phyloP scores from a whole-genome alignment of 1,140 invertebrate species.

The Apis cerana region DNA sequence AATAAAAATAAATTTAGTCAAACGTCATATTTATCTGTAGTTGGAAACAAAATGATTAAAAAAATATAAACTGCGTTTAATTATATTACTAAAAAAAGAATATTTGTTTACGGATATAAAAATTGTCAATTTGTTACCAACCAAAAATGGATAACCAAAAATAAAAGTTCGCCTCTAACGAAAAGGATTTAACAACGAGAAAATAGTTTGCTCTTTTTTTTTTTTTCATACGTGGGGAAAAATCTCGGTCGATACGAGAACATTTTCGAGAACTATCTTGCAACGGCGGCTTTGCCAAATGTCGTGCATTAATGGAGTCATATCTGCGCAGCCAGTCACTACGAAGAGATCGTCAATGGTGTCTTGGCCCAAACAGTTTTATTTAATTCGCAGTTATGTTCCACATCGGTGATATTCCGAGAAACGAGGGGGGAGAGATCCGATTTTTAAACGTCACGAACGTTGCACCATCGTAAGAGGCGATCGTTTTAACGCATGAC shows the following conservation, averaged over 20 bases:
- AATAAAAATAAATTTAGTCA: too few relatives aligned
- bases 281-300: constrained; percentile 58
- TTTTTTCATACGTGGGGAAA: constrained; percentile 26
- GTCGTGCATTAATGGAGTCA: constrained; percentile 60
- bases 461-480: not conserved
- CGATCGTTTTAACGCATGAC: not conserved
- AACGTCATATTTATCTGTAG: too few relatives aligned
- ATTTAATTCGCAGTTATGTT: constrained; percentile 51
- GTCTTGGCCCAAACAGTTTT: constrained; percentile 18
- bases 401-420: not conserved
- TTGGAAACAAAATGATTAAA: too few relatives aligned
- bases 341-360: constrained; percentile 47
- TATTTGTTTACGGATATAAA: too few relatives aligned
- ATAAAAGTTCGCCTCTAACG: not conserved
- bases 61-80: too few relatives aligned
- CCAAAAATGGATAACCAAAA: not conserved
- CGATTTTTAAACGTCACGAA: constrained; percentile 5
- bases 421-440: not conserved
- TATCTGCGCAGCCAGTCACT: constrained; percentile 28
- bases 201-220: constrained; percentile 31
- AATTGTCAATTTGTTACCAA: too few relatives aligned
- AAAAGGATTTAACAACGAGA: not conserved
- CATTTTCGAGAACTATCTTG: constrained; percentile 55
- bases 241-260: constrained; percentile 48
- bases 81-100: too few relatives aligned